Evolutionary conservation across 2,888 invertebrate genomes (phyloP), one percentile per base, ranked within the genome.

Genomic region (Hypena proboscidalis): DNA sequence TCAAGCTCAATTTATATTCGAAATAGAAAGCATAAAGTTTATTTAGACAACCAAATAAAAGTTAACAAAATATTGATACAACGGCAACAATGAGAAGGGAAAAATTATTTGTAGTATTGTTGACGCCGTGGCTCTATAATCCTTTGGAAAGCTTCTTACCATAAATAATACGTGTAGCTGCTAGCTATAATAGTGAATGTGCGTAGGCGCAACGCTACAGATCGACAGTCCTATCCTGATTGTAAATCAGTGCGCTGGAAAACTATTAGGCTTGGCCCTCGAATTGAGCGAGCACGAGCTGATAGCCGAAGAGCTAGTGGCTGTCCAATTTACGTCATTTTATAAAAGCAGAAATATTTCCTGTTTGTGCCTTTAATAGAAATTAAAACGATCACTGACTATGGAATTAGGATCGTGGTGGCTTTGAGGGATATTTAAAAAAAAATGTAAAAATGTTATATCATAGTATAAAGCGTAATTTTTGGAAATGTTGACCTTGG

Each of bases 121-220:
- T 88, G 89, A 85, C 85, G 84, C 82, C 74, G 73, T 73, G 85
- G 80, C 85, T 81, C 79, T 83, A 83, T 90, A 90, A 90, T 88
- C 90, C 88, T 79, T 76, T 73, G 68, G 73, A 83, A 88, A 90
- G 87, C 90, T 88, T 79, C 90, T 90, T 90, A 90, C 85, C 86
- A 90, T 90, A 90, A 90, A 90, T 90, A 90, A 90, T 87, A 76
- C 85, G 80, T 86, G 89, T 90, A 83, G 83, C 81, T 74, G 80
- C 81, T 81, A 82, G 85, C 83, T 82, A 83, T 87, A 83, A 88
- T 83, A 80, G 80, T 75, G 68, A 64, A 55, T 58, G 64, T 74
- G 88, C 86, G 88, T 89, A 79, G 89, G 90, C 85, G 87, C 80
- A 76, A 64, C 59, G 76, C 74, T 70, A 67, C 75, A 80, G 85